Conservation (phyloP, 1,140 invertebrate species). For the Venturia canescens region DNA sequence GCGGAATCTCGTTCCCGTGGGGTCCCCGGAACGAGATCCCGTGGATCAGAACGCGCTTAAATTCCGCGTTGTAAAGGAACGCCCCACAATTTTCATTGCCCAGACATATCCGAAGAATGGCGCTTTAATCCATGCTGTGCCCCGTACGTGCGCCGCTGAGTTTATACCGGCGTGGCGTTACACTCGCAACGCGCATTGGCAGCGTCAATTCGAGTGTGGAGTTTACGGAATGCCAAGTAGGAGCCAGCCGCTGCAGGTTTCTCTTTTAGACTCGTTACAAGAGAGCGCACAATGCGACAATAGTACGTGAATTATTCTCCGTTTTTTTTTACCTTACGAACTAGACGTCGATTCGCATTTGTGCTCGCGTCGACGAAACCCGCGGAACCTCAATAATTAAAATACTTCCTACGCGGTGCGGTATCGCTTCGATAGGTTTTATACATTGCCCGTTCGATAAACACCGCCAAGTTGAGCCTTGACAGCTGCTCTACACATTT, state of each 20-base stretch:
- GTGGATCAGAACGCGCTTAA: not conserved
- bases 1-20: conserved; percentile 14
- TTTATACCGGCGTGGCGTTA: not conserved
- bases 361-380: conserved; percentile 3
- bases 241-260: not conserved
- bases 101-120: not conserved
- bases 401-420: not conserved
- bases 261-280: not conserved
- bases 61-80: not conserved
- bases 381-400: conserved; percentile 8
- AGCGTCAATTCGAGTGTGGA: not conserved
- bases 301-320: not conserved
- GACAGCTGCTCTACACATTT: not conserved
- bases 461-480: not conserved
- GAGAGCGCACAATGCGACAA: not conserved
- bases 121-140: not conserved
- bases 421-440: conserved; percentile 4
- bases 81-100: conserved; percentile 1
- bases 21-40: conserved; percentile 7
- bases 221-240: not conserved
- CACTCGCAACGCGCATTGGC: conserved; percentile 1
- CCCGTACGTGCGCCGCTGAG: not conserved
- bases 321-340: not conserved
- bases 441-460: not conserved
- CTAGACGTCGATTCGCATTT: conserved; percentile 15